phyloP scores from a whole-genome alignment of 1,140 invertebrate genomes.

The Neodiprion lecontei region DNA sequence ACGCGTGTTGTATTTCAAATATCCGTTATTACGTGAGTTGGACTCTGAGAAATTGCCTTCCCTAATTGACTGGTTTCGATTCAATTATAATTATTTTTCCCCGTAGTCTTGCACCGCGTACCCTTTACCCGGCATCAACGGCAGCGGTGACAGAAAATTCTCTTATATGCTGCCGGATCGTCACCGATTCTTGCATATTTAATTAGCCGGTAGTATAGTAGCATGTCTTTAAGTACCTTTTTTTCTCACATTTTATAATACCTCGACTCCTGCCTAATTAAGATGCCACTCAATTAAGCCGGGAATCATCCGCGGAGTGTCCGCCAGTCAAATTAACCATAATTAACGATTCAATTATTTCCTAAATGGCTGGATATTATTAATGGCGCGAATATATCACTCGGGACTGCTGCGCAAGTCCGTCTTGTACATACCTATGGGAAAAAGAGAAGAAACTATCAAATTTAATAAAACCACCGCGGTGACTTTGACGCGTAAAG shows the following conservation, averaged over 20 bases:
- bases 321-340: neutral
- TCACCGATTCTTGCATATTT: neutral
- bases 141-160: neutral
- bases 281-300: neutral
- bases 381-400: neutral
- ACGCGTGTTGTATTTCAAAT: neutral
- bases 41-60: neutral
- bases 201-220: neutral
- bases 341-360: constrained; percentile 4
- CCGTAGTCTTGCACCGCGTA: neutral
- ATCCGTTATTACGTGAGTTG: neutral
- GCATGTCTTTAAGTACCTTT: neutral
- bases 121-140: neutral
- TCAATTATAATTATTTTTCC: neutral
- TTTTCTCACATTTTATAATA: neutral
- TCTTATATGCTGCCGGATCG: neutral
- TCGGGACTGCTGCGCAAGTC: neutral
- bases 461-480: too few species aligned
- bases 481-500: neutral
- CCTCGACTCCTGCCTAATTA: neutral
- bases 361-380: neutral
- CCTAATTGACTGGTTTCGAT: neutral
- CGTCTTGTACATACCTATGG: neutral
- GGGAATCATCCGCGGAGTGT: neutral
- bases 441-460: neutral